These are phyloP conservation scores for Zonitis immaculata DNA, from an alignment of 2,888 invertebrate genomes.

Conservation along the genomic window DNA sequence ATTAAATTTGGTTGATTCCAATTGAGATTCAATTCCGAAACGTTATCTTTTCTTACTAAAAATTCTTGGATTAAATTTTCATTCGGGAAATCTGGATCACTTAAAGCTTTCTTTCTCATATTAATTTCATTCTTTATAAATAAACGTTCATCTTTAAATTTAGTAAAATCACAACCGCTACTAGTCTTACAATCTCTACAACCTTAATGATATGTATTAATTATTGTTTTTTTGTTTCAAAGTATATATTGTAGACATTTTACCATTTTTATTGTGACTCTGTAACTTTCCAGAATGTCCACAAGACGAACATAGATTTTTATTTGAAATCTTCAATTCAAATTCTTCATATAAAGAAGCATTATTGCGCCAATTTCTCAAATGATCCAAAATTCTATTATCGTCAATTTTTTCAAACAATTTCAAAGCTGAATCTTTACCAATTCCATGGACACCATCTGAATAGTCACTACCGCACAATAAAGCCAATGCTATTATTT, in stretches of 20 bases:
- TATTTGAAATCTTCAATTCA: constrained; percentile 53
- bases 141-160: constrained; percentile 58
- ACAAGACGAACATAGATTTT: constrained; percentile 64
- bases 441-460: constrained; percentile 71
- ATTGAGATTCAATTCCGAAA: constrained; percentile 53
- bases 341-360: constrained; percentile 53
- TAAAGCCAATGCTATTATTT: constrained; percentile 78
- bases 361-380: constrained; percentile 62
- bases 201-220: constrained; percentile 51
- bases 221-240: too few species aligned
- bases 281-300: constrained; percentile 64
- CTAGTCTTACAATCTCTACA: constrained; percentile 61
- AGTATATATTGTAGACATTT: too few species aligned
- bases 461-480: constrained; percentile 86
- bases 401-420: constrained; percentile 63
- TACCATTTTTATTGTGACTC: constrained; percentile 55
- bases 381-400: constrained; percentile 61
- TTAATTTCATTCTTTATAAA: constrained; percentile 64
- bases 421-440: constrained; percentile 71
- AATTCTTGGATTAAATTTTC: constrained; percentile 72
- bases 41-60: constrained; percentile 53
- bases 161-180: constrained; percentile 57
- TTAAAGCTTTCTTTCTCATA: constrained; percentile 64
- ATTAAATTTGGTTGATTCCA: constrained; percentile 65
- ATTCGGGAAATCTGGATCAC: constrained; percentile 63